Conservation (phyloP, 1,140 invertebrate genomes). For the Druon quercuslanigerum region DNA sequence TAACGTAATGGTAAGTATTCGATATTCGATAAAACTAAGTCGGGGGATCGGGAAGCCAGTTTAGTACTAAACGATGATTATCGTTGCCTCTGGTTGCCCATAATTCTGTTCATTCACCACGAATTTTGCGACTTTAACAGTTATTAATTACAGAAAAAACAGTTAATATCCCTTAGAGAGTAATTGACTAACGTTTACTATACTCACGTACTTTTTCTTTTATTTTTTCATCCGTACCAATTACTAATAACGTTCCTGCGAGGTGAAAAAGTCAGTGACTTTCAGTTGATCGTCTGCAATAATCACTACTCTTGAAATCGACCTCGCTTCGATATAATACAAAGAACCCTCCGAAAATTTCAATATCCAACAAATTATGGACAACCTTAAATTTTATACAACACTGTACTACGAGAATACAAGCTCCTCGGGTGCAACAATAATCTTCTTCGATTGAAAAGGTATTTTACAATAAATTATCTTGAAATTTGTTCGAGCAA, state of each 20-base stretch:
- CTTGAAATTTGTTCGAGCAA: neutral
- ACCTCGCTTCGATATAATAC: conserved; percentile 36
- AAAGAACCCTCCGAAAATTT: conserved; percentile 50
- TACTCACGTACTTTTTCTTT: conserved; percentile 55
- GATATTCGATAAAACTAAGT: conserved; percentile 71
- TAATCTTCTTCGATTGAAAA: neutral
- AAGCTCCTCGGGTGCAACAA: conserved; percentile 1
- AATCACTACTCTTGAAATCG: neutral
- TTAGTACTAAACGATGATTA: conserved; percentile 71
- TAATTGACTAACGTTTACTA: conserved; percentile 74
- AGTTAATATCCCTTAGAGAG: conserved; percentile 67
- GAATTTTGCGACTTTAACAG: conserved; percentile 45
- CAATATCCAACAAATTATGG: conserved; percentile 69
- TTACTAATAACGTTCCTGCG: neutral
- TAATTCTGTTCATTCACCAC: conserved; percentile 65
- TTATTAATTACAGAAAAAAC: conserved; percentile 60
- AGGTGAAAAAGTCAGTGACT: too few relatives aligned
- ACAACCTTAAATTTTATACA: conserved; percentile 67
- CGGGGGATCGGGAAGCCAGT: conserved; percentile 74
- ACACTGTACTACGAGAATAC: conserved; percentile 14
- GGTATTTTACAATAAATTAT: conserved; percentile 9
- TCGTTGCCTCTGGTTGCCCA: conserved; percentile 71
- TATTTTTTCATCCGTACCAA: conserved; percentile 2
- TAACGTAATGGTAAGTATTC: conserved; percentile 70
- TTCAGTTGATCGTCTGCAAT: too few relatives aligned